These are phyloP conservation scores for Gryon sp. DNA, from an alignment of 1,140 invertebrate genomes.

Conservation along the genomic window DNA sequence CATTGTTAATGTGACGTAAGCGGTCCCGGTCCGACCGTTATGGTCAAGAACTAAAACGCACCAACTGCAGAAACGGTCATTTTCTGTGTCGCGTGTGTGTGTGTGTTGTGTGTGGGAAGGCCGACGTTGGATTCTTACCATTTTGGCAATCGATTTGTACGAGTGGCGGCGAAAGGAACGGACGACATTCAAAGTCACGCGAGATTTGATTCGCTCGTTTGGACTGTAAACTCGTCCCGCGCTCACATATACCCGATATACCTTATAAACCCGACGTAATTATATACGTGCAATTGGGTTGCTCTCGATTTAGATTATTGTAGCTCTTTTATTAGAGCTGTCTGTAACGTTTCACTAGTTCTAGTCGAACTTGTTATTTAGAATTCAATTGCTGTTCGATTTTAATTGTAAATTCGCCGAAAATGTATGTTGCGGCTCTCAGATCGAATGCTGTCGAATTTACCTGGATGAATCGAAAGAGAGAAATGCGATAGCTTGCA, in stretches of 20 bases:
- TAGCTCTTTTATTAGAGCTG: constrained; percentile 24
- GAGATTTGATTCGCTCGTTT: constrained; percentile 19
- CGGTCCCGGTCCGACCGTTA: constrained; percentile 65
- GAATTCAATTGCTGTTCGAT: constrained; percentile 27
- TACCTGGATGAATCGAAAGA: background rate
- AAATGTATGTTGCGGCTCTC: constrained; percentile 3
- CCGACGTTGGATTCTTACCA: constrained; percentile 51
- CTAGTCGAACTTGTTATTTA: constrained; percentile 19
- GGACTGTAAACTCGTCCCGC: constrained; percentile 22
- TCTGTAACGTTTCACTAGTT: constrained; percentile 5
- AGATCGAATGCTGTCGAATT: constrained; percentile 19
- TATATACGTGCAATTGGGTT: constrained; percentile 23
- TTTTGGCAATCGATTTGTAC: constrained; percentile 63
- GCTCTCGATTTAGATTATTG: constrained; percentile 25
- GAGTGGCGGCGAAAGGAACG: constrained; percentile 45
- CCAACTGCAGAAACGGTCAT: constrained; percentile 53
- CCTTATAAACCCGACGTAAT: constrained; percentile 1
- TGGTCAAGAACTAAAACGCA: constrained; percentile 71
- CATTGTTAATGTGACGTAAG: constrained; percentile 70
- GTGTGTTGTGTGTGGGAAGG: constrained; percentile 56
- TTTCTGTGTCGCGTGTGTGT: too few relatives aligned
- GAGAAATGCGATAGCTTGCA: background rate
- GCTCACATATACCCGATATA: constrained; percentile 3
- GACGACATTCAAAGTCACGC: constrained; percentile 50
- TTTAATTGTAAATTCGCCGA: constrained; percentile 44